A percentile compares a stretch with the other conserved stretches of the same genome.
Evolutionary conservation across 1,140 invertebrate genomes (phyloP).

Genomic region (Papilio xuthus): DNA sequence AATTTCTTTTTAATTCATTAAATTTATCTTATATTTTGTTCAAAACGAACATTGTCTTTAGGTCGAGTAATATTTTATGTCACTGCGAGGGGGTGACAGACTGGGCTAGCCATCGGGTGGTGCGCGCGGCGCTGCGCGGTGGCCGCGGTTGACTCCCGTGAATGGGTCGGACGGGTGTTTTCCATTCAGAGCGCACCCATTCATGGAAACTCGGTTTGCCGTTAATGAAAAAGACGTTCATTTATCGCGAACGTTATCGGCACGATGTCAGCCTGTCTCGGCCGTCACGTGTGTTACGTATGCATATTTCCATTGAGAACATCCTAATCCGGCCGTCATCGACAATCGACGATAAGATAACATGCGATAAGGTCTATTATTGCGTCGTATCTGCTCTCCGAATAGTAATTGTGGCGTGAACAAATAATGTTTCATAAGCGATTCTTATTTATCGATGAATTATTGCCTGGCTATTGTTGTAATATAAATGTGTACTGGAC

Average conservation of each 20-base stretch:
- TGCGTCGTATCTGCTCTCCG: slow-evolving; percentile 22
- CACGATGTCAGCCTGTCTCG: slow-evolving; percentile 42
- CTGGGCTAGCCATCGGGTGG: background rate
- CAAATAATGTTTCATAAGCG: slow-evolving; percentile 36
- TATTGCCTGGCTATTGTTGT: slow-evolving; percentile 16
- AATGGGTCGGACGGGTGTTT: slow-evolving; percentile 71
- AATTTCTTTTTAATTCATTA: background rate
- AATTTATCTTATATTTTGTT: background rate
- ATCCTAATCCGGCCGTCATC: slow-evolving; percentile 37
- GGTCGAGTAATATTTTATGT: background rate
- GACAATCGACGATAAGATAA: slow-evolving; percentile 39
- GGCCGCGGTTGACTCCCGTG: slow-evolving; percentile 40
- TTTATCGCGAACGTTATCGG: slow-evolving; percentile 71
- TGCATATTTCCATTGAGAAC: slow-evolving; percentile 64
- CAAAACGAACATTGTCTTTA: background rate
- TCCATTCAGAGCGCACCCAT: slow-evolving; percentile 72
- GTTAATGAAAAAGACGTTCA: slow-evolving; percentile 77
- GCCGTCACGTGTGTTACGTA: slow-evolving; percentile 46
- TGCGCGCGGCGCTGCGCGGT: background rate
- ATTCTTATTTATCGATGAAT: slow-evolving; percentile 32
- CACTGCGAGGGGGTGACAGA: background rate
- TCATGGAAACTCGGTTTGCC: slow-evolving; percentile 74
- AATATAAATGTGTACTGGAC: slow-evolving; percentile 17
- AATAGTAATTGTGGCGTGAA: slow-evolving; percentile 37
- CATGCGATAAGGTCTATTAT: slow-evolving; percentile 34